Base-by-base conservation (phyloP, 2,888 invertebrate species). In the Thera britannica region DNA sequence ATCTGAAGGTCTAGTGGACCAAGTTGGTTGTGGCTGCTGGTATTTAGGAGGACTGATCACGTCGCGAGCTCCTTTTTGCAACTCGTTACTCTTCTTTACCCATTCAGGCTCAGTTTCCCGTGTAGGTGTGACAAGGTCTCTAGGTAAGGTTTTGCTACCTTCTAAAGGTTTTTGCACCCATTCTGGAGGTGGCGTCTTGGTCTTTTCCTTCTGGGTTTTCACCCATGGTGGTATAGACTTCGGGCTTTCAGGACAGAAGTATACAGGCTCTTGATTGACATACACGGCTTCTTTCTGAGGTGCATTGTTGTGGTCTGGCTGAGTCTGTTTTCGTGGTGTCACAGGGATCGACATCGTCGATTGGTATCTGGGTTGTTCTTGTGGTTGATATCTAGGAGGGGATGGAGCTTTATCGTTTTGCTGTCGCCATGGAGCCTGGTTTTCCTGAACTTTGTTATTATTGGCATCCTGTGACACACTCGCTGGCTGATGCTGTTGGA, bases 311-410 rank as follows among this genome's bases (percentile, higher is more conserved):
- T 87, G 87, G 66, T 88, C 88, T 1, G 65, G 60, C 46, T 66
- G 66, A 54, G 86, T 82, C 75, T 81, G 89, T 81, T 89, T 92
- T 63, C 84, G 86, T 51, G 90, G 88, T 41, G 90, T 87, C 4
- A 94, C 90, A 7, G 94, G 94, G 72, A 94, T 94, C 0, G 94
- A 93, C 84, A 94, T 94, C 2, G 90, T 86, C 2, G 94, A 89
- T 76, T 94, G 94, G 66, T 90, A 94, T 59, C 93, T 85, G 4
- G 90, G 88, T 77, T 86, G 90, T 63, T 88, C 87, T 59, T 82
- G 84, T 48, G 72, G 75, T 60, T 79, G 80, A 58, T 80, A 81
- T 58, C 55, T 85, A 52, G 84, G 81, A 49, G 86, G 82, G 8
- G 77, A 57, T 4, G 85, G 85, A 12, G 77, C 76, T 63, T 81